Evolutionary conservation across 2,113 vertebrate species (phyloP).

Genomic region (Rhea pennata): DNA sequence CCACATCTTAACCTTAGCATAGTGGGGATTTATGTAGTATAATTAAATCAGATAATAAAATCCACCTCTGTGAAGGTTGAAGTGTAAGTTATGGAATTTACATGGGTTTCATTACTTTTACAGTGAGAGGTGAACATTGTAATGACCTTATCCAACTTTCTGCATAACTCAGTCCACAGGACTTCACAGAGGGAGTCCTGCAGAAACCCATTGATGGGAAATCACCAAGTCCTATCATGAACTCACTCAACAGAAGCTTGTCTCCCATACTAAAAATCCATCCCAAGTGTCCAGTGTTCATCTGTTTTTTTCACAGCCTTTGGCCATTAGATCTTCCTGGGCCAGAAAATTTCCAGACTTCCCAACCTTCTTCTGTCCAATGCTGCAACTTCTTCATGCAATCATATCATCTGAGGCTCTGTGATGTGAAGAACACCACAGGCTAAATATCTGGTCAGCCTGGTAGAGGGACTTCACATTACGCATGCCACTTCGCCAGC

Average conservation of each 20-base stretch:
- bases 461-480: background rate
- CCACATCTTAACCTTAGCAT: background rate
- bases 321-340: background rate
- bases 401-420: background rate
- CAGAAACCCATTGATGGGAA: background rate
- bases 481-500: background rate
- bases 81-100: background rate
- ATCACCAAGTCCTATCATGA: background rate
- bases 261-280: background rate
- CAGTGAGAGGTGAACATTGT: background rate
- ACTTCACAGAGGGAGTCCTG: background rate
- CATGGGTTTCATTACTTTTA: background rate
- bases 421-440: background rate
- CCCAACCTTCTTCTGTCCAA: background rate
- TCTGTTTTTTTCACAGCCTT: background rate
- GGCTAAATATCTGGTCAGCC: background rate
- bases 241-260: background rate
- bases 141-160: background rate
- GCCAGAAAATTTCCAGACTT: background rate
- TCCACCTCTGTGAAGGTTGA: background rate
- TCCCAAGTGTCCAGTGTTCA: background rate
- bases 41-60: constrained; percentile 27
- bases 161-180: background rate
- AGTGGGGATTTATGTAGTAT: background rate
- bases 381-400: background rate